Conservation (phyloP, 2,113 vertebrate species). For the Chloroceryle aenea region DNA sequence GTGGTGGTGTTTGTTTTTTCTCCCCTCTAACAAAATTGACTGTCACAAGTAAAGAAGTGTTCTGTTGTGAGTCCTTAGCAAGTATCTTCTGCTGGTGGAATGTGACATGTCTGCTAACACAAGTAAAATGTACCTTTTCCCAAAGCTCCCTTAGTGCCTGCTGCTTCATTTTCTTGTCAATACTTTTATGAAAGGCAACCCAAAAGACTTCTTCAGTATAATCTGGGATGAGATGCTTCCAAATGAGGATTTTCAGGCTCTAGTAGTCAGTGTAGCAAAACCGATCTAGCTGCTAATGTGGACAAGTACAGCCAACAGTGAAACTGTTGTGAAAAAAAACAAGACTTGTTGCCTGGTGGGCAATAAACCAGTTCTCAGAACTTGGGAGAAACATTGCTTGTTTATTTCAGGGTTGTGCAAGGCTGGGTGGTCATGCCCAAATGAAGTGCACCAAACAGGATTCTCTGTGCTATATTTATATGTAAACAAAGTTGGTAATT, state of each 20-base stretch:
- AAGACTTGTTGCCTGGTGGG: no score
- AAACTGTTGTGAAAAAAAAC: no score
- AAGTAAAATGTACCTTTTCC: background rate
- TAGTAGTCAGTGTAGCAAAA: no score
- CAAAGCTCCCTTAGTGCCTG: background rate
- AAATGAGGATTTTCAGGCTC: background rate
- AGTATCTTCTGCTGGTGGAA: background rate
- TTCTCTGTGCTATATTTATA: no score
- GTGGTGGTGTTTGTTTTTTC: background rate
- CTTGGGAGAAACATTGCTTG: no score
- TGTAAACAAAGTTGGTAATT: no score
- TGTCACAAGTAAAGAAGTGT: background rate
- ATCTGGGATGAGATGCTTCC: background rate
- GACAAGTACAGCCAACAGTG: background rate
- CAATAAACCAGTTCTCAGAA: no score
- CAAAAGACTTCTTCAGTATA: background rate
- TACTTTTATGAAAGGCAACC: background rate
- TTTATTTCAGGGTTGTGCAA: no score
- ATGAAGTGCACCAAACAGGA: no score
- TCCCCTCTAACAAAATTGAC: background rate
- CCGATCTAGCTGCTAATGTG: background rate
- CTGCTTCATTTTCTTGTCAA: background rate
- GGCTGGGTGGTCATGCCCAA: no score
- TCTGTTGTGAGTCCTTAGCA: background rate
- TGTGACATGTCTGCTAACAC: rapidly evolving